Base-by-base conservation (phyloP, 2,888 invertebrate species). In the Drosophila nigricruria region DNA sequence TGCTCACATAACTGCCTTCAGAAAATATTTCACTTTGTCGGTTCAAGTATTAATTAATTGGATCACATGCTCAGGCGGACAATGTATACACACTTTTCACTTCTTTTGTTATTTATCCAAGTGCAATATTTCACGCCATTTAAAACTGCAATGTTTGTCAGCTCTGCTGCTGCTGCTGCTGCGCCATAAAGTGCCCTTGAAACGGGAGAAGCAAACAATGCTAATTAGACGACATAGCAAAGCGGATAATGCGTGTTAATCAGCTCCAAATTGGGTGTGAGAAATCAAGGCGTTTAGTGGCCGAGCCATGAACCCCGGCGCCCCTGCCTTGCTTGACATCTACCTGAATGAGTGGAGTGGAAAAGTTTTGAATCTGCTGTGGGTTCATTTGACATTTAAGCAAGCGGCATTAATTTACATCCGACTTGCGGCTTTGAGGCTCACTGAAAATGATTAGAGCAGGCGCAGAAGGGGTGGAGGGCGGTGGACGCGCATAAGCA, bases 401-500 rank as follows among this genome's bases (percentile, higher is more conserved):
- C 74, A 68, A 73, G 78, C 56, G 73, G 54, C 78, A 81, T 81
- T 81, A 81, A 81, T 81, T 81, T 77, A 81, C 61, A 70, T 47
- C 72, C 73, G 67, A 88, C 72, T 77, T 62, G 90, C 80, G 90
- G 90, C 69, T 77, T 88, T 58, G 61, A 43, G 83, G 77, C 69
- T 61, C 50, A 50, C 25, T 23, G n/a, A 18, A 36, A 40, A 43
- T 32, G 53, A 18, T 30, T 18, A 23, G 18, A 27, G 30, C 43
- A 3, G n/a, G 23, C 6, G 18, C 49, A 3, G 20, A 5, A 5
- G 16, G 20, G 45, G 16, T 4, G 0, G 18, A 2, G 20, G n/a
- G n/a, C n/a, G n/a, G n/a, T n/a, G n/a, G n/a, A 16, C 32, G 4
- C 50, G n/a, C 27, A 20, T 8, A 27, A 25, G 18, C 57, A 74